phyloP scores from a whole-genome alignment of 2,797 vertebrate genomes.

The Alcedo quadribrachys region DNA sequence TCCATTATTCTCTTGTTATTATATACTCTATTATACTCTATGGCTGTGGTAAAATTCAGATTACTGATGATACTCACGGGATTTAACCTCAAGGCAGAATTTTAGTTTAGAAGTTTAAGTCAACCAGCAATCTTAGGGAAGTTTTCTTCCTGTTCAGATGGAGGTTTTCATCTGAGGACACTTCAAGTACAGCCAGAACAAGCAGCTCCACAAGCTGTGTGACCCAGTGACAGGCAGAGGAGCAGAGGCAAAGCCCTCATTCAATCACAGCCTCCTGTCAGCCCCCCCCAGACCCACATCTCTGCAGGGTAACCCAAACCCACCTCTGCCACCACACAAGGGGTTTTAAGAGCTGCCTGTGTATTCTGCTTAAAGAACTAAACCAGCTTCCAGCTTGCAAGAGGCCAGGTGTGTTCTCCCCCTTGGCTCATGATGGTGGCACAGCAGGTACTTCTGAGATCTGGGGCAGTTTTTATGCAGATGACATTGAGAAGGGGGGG shows the following conservation, averaged over 20 bases:
- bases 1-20: neutral
- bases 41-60: neutral
- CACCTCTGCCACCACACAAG: neutral
- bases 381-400: neutral
- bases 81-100: neutral
- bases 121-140: neutral
- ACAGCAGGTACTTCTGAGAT: neutral
- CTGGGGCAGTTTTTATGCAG: neutral
- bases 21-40: no score
- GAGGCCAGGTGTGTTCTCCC: accelerated
- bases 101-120: neutral
- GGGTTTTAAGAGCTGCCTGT: neutral
- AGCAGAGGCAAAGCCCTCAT: neutral
- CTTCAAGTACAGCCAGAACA: neutral
- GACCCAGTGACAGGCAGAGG: neutral
- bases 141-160: neutral
- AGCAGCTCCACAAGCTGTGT: neutral
- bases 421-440: neutral
- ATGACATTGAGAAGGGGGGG: neutral
- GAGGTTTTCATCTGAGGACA: neutral
- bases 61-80: accelerated
- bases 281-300: neutral
- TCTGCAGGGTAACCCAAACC: neutral
- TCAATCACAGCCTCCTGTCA: neutral
- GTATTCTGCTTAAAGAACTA: neutral